These are phyloP conservation scores for Octonoba sinensis DNA, from an alignment of 2,888 invertebrate species.

Conservation along the genomic window DNA sequence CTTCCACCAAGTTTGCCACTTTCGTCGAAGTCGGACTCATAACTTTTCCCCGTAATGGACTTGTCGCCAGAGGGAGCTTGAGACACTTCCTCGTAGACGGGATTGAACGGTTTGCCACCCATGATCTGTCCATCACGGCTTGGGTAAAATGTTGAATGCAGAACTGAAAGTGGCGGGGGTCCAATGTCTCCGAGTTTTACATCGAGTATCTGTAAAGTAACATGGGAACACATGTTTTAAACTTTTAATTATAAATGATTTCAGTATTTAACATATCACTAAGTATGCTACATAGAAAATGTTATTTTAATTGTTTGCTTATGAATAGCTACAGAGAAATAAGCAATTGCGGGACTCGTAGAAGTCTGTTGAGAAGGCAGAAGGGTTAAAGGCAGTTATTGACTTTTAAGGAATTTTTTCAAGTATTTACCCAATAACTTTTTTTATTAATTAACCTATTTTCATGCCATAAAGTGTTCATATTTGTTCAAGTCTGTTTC, in stretches of 20 bases:
- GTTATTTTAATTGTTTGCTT: too few species aligned
- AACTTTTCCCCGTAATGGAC: constrained; percentile 28
- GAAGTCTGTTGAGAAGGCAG: too few species aligned
- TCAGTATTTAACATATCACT: not conserved
- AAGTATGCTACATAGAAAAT: not conserved
- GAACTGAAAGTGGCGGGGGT: constrained; percentile 24
- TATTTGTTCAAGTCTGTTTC: too few species aligned
- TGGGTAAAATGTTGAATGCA: constrained; percentile 42
- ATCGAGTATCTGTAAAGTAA: constrained; percentile 45
- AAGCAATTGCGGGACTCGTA: too few species aligned
- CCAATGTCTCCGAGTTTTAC: constrained; percentile 52
- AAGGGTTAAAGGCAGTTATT: too few species aligned
- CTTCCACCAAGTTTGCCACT: constrained; percentile 60
- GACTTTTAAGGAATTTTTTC: too few species aligned
- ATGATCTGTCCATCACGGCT: not conserved
- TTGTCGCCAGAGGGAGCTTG: constrained; percentile 41
- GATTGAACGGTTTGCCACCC: constrained; percentile 33
- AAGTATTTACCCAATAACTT: too few species aligned
- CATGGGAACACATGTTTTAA: too few species aligned
- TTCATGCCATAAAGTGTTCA: too few species aligned
- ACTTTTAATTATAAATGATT: not conserved
- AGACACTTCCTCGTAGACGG: constrained; percentile 67
- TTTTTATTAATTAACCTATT: too few species aligned
- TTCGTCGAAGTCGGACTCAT: constrained; percentile 64
- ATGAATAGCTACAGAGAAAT: too few species aligned